Conservation (phyloP, 1,140 invertebrate genomes). For the Drosophila kohkoa region DNA sequence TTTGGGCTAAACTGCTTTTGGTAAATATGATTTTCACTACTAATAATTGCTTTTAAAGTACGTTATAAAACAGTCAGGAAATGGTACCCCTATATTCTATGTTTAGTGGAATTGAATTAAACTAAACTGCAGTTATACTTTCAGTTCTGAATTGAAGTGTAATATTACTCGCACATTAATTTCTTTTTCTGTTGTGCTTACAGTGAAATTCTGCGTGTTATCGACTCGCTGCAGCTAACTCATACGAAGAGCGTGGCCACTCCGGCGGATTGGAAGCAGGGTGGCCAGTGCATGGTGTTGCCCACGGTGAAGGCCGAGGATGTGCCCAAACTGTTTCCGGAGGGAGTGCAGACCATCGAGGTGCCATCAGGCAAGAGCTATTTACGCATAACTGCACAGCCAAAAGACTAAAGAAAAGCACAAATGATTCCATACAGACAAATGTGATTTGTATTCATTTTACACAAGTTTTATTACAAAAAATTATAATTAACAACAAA, state of each 20-base stretch:
- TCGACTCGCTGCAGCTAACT: conserved; percentile 96
- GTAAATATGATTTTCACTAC: too few relatives aligned
- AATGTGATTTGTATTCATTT: conserved; percentile 41
- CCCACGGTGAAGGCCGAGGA: conserved; percentile 91
- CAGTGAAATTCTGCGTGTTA: conserved; percentile 96
- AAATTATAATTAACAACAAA: conserved; percentile 65
- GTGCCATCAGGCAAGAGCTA: conserved; percentile 94
- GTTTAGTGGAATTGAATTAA: background rate
- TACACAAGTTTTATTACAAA: conserved; percentile 72
- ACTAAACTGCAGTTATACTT: too few relatives aligned
- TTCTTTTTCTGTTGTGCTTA: conserved; percentile 76
- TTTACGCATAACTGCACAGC: conserved; percentile 88
- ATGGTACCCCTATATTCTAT: too few relatives aligned
- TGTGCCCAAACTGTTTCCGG: conserved; percentile 88
- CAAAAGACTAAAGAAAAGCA: conserved; percentile 31
- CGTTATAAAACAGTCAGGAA: too few relatives aligned
- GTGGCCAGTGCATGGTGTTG: conserved; percentile 93
- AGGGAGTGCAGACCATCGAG: conserved; percentile 87
- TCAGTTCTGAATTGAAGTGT: too few relatives aligned
- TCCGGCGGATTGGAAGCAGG: conserved; percentile 96
- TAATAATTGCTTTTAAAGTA: too few relatives aligned
- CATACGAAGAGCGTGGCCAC: conserved; percentile 95
- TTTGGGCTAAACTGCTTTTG: too few relatives aligned
- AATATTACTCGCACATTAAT: too few relatives aligned
- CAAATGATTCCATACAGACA: background rate